A percentile compares a stretch with the other conserved stretches of the same genome.
Evolutionary conservation across 1,140 invertebrate species (phyloP).

Genomic region (Belonocnema kinseyi): DNA sequence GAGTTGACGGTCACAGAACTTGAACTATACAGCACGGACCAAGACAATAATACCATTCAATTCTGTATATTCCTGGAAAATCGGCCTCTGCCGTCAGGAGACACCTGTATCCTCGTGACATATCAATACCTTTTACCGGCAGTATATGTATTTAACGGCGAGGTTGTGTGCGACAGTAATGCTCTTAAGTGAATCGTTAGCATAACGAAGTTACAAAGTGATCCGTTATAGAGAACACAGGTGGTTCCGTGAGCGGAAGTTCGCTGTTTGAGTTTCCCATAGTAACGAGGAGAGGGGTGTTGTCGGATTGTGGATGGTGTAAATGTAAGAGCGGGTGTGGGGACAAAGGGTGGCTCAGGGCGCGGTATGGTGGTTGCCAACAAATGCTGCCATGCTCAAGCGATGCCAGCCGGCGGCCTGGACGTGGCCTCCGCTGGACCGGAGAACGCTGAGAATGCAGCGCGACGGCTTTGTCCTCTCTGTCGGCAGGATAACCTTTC

Average conservation of each 20-base stretch:
- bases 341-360: conserved; percentile 44
- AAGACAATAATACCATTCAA: too few relatives aligned
- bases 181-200: conserved; percentile 39
- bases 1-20: too few relatives aligned
- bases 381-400: conserved; percentile 73
- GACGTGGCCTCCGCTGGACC: conserved; percentile 63
- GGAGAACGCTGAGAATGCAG: conserved; percentile 55
- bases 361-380: conserved; percentile 67
- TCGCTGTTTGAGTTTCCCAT: conserved; percentile 47
- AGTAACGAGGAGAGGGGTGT: conserved; percentile 42
- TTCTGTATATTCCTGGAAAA: background rate
- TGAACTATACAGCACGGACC: too few relatives aligned
- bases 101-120: background rate
- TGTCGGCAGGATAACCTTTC: conserved; percentile 47
- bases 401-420: conserved; percentile 70
- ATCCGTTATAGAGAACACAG: conserved; percentile 44
- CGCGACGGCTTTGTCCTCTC: conserved; percentile 48
- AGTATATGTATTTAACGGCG: background rate
- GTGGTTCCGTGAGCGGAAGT: conserved; percentile 19
- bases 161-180: background rate
- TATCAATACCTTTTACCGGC: background rate
- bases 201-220: conserved; percentile 52
- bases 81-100: background rate
- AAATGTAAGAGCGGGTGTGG: conserved; percentile 56
- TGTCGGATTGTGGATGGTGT: conserved; percentile 51